These are phyloP conservation scores for Nomada fucata DNA, from an alignment of 2,888 invertebrate species.

Conservation along the genomic window DNA sequence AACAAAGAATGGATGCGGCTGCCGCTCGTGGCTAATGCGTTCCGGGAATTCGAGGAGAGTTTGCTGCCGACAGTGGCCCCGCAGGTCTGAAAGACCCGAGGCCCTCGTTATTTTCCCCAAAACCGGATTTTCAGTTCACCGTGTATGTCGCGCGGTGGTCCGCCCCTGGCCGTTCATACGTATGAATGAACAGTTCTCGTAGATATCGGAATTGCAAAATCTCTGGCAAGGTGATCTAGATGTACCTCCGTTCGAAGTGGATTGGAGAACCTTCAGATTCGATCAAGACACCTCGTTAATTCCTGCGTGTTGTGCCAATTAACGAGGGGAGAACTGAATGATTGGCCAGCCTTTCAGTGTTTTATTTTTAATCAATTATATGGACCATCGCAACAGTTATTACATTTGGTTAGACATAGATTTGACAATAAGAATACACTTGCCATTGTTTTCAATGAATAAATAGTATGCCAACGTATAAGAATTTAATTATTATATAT, in stretches of 20 bases:
- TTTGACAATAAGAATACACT: too few relatives aligned
- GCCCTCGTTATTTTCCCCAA: conserved; percentile 71
- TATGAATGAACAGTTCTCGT: conserved; percentile 51
- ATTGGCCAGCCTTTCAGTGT: background rate
- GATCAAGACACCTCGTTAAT: background rate
- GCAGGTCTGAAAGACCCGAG: conserved; percentile 10
- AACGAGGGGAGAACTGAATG: too few relatives aligned
- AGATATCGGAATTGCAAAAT: conserved; percentile 73
- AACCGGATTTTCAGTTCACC: conserved; percentile 78
- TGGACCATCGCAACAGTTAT: too few relatives aligned
- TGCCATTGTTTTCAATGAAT: too few relatives aligned
- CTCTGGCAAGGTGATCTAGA: conserved; percentile 81
- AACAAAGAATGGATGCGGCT: conserved; percentile 9
- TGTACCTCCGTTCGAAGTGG: conserved; percentile 70
- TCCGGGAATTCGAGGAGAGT: conserved; percentile 68
- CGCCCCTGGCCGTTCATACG: conserved; percentile 20
- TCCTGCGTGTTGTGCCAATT: too few relatives aligned
- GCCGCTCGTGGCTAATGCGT: conserved; percentile 61
- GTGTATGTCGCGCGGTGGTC: conserved; percentile 9
- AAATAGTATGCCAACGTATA: too few relatives aligned
- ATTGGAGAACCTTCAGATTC: conserved; percentile 57
- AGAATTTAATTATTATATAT: too few relatives aligned
- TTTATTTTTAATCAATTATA: too few relatives aligned
- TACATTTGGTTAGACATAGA: too few relatives aligned
- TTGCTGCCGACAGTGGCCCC: conserved; percentile 25